phyloP scores from a whole-genome alignment of 2,797 vertebrate genomes.

The Mormyrus proboscirostris region DNA sequence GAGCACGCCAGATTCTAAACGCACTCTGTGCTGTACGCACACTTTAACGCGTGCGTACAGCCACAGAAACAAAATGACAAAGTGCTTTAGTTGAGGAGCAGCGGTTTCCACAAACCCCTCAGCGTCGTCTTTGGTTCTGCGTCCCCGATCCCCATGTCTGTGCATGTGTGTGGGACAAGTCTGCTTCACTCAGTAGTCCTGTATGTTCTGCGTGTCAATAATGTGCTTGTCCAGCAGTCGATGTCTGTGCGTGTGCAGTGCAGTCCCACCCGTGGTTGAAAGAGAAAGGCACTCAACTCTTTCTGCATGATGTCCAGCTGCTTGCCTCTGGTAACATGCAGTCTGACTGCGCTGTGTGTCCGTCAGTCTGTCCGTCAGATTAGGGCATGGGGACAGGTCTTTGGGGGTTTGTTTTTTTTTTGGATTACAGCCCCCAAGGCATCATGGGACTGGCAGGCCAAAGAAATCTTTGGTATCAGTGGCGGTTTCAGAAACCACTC shows the following conservation, averaged over 20 bases:
- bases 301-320: conserved; percentile 58
- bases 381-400: conserved; percentile 7
- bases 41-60: not conserved
- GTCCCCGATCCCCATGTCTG: conserved; percentile 11
- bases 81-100: not conserved
- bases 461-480: conserved; percentile 94
- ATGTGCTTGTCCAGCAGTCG: conserved; percentile 14
- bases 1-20: not conserved
- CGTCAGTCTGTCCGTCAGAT: conserved; percentile 17
- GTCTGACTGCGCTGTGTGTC: conserved; percentile 53
- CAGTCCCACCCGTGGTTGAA: conserved; percentile 86
- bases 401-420: not conserved
- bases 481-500: conserved; percentile 81
- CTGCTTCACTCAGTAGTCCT: not conserved
- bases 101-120: not conserved
- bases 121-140: not conserved
- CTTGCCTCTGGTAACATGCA: conserved; percentile 50
- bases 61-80: not conserved
- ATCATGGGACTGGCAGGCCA: conserved; percentile 71
- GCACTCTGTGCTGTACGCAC: not conserved
- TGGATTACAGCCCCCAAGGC: conserved; percentile 32
- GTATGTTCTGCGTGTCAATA: not conserved
- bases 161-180: conserved; percentile 25
- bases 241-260: conserved; percentile 47
- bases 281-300: conserved; percentile 92